Evolutionary conservation across 1,140 invertebrate species (phyloP).

Genomic region (Pseudomyrmex concolor): DNA sequence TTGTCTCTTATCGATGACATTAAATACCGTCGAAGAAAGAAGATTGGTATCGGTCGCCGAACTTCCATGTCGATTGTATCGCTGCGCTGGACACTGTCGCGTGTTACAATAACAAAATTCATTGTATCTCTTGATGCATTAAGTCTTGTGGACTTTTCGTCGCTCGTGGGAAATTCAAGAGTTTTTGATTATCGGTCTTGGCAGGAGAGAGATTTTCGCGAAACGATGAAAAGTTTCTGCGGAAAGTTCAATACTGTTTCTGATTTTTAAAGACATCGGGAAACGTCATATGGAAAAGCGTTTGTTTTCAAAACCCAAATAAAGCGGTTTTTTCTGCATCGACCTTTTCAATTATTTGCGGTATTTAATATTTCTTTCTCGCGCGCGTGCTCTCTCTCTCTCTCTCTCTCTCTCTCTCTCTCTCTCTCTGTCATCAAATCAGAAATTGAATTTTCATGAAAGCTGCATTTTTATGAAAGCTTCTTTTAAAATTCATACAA

Average conservation of each 20-base stretch:
- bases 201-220: background rate
- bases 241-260: background rate
- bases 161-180: background rate
- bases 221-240: background rate
- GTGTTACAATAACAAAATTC: conserved; percentile 6
- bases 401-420: no score
- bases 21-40: conserved; percentile 26
- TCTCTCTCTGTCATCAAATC: background rate
- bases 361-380: background rate
- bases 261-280: conserved; percentile 17
- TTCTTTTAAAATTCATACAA: background rate
- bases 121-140: conserved; percentile 12
- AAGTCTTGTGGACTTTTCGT: background rate
- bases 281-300: background rate
- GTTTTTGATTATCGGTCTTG: conserved; percentile 44
- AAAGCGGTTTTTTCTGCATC: no score
- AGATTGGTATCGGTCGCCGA: background rate
- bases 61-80: conserved; percentile 10
- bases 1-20: conserved; percentile 52
- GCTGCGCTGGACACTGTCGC: conserved; percentile 16
- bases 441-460: background rate
- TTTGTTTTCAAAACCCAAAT: conserved; percentile 1
- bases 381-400: no score
- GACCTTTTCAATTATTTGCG: conserved; percentile 2
- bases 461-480: conserved; percentile 3